phyloP scores from a whole-genome alignment of 2,888 invertebrate genomes.

The Acanthosepion pharaonis region DNA sequence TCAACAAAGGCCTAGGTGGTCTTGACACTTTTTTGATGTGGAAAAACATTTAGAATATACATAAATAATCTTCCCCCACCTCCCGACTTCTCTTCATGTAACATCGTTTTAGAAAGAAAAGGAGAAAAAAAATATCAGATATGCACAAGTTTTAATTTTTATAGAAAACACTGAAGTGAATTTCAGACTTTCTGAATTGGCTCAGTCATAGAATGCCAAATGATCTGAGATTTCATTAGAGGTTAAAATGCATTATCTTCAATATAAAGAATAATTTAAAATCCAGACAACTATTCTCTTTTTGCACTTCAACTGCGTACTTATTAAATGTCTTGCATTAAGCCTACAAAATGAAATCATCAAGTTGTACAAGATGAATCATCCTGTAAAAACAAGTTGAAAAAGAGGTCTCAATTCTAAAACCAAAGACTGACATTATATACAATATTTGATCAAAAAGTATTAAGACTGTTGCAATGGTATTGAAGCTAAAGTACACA shows the following conservation, averaged over 20 bases:
- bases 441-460: too few species aligned
- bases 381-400: too few species aligned
- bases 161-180: not conserved
- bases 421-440: not conserved
- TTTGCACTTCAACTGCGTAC: not conserved
- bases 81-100: not conserved
- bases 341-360: not conserved
- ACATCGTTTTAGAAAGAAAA: not conserved
- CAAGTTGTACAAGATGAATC: too few species aligned
- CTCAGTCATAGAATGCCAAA: not conserved
- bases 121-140: not conserved
- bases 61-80: not conserved
- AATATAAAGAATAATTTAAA: not conserved
- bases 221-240: too few species aligned
- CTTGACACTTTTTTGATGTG: slow-evolving; percentile 21
- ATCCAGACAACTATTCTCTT: not conserved
- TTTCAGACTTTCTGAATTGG: not conserved
- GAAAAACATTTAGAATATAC: not conserved
- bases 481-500: too few species aligned
- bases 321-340: not conserved
- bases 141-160: not conserved
- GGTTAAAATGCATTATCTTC: not conserved
- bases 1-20: slow-evolving; percentile 33
- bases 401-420: not conserved
- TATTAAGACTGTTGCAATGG: too few species aligned